Conservation (phyloP, 2,888 invertebrate genomes). For the Hirtodrosophila histrioides region DNA sequence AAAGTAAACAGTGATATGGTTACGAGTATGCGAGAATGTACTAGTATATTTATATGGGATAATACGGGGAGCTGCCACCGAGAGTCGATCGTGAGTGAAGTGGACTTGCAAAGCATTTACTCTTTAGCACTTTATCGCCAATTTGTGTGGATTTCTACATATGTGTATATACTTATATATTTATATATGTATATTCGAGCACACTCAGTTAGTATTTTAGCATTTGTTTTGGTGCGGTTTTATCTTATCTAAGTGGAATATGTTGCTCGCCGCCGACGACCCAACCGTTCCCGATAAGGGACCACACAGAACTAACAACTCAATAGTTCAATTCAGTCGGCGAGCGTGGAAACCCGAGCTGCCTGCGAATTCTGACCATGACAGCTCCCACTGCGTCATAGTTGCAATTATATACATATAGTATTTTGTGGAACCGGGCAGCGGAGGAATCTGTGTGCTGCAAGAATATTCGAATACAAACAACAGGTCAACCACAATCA, state of each 20-base stretch:
- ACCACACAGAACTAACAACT: constrained; percentile 13
- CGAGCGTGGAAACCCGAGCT: constrained; percentile 53
- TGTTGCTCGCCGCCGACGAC: constrained; percentile 30
- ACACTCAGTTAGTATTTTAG: constrained; percentile 7
- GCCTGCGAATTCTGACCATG: constrained; percentile 60
- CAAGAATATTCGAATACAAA: constrained; percentile 1
- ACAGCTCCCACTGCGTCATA: constrained; percentile 50
- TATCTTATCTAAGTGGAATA: constrained; percentile 32
- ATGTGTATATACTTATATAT: too few species aligned
- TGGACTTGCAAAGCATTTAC: too few species aligned
- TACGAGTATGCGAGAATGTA: too few species aligned
- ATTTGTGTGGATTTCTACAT: constrained; percentile 17
- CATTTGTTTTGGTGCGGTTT: constrained; percentile 36
- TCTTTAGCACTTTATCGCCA: constrained; percentile 15
- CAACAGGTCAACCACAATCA: constrained; percentile 1
- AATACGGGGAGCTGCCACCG: too few species aligned
- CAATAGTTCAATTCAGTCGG: constrained; percentile 35
- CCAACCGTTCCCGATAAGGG: constrained; percentile 48
- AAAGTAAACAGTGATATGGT: too few species aligned
- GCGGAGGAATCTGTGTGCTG: constrained; percentile 2
- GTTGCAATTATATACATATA: constrained; percentile 7
- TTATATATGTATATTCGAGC: too few species aligned
- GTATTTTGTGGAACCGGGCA: constrained; percentile 5
- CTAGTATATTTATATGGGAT: too few species aligned
- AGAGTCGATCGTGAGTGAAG: too few species aligned